Percentiles rank a stretch among this genome's conserved stretches.
phyloP scores from a whole-genome alignment of 2,113 vertebrate species.

The Ia io region DNA sequence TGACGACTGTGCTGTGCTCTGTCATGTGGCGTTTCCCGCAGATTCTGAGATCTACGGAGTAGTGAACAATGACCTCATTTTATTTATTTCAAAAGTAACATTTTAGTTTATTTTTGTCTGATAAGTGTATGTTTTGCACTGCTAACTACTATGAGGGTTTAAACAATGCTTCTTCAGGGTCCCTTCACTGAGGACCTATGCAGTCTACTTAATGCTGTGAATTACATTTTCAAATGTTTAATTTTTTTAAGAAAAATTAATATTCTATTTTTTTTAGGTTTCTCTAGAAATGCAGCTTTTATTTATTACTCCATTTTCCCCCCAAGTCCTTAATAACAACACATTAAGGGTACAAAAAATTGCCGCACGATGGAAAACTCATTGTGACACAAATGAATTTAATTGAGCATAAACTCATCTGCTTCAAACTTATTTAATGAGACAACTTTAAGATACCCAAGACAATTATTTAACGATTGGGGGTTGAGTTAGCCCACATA shows the following conservation, averaged over 20 bases:
- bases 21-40: constrained; percentile 59
- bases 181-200: constrained; percentile 67
- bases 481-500: constrained; percentile 57
- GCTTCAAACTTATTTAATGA: constrained; percentile 63
- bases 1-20: constrained; percentile 64
- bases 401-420: constrained; percentile 68
- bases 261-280: constrained; percentile 80
- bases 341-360: constrained; percentile 75
- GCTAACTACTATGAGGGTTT: constrained; percentile 78
- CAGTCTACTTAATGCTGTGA: constrained; percentile 87
- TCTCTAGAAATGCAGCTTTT: constrained; percentile 80
- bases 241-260: constrained; percentile 72
- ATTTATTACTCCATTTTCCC: constrained; percentile 82
- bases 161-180: constrained; percentile 74
- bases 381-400: constrained; percentile 72
- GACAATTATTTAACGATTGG: constrained; percentile 42
- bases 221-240: constrained; percentile 82
- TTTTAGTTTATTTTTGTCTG: constrained; percentile 82
- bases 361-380: constrained; percentile 63
- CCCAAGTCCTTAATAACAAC: constrained; percentile 66
- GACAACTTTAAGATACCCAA: constrained; percentile 53
- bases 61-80: constrained; percentile 81
- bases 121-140: constrained; percentile 83
- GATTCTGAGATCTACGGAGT: constrained; percentile 71
- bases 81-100: constrained; percentile 83